Conservation (phyloP, 2,797 vertebrate genomes). For the Acrossocheilus wenchowensis region DNA sequence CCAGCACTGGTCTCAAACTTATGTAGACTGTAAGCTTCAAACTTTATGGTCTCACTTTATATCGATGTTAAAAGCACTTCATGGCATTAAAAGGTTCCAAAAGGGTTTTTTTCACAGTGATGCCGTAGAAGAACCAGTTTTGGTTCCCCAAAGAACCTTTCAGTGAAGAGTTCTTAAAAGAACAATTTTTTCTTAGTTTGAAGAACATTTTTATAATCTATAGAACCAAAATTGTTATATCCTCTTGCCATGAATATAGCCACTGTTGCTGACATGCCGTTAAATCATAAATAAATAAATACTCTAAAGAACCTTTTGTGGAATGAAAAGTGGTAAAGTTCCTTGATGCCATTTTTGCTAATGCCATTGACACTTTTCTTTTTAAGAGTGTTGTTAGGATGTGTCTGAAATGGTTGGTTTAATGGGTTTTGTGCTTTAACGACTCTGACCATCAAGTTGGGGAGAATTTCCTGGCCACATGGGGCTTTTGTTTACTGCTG, state of each 20-base stretch:
- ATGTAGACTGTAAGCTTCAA: neutral
- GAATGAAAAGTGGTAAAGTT: neutral
- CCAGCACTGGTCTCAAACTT: no score
- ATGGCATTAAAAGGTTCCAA: no score
- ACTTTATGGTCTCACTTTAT: neutral
- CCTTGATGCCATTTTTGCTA: no score
- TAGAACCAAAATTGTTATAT: no score
- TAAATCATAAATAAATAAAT: neutral
- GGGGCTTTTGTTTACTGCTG: constrained; percentile 29
- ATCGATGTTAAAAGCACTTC: neutral
- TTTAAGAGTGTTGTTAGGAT: neutral
- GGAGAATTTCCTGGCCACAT: constrained; percentile 27
- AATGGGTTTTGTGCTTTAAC: neutral
- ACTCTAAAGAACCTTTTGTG: neutral
- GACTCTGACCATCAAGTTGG: neutral
- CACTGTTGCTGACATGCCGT: neutral
- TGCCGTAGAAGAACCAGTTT: no score
- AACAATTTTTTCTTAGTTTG: neutral
- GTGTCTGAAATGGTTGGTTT: neutral
- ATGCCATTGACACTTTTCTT: neutral
- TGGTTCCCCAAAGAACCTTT: no score
- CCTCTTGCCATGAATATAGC: no score
- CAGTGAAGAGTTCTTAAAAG: neutral
- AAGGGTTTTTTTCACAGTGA: no score
- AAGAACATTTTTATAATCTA: neutral